phyloP scores from a whole-genome alignment of 2,797 vertebrate genomes.

The Siniperca obscura region DNA sequence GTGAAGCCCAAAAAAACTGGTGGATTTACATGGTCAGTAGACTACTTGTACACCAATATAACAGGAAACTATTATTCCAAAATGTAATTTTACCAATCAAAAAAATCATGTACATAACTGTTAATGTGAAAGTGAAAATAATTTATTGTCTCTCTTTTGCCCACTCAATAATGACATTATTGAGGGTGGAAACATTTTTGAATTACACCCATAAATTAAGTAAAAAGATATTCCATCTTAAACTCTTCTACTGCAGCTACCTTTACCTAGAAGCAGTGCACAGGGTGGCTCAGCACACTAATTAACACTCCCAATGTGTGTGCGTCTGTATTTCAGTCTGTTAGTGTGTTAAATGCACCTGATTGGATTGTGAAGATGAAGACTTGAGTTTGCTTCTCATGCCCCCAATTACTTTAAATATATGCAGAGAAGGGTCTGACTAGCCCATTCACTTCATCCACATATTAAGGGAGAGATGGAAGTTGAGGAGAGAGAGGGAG shows the following conservation, averaged over 20 bases:
- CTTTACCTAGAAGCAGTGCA: constrained; percentile 39
- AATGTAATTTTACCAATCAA: background rate
- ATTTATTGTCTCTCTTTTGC: background rate
- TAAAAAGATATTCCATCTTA: constrained; percentile 22
- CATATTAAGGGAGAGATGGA: constrained; percentile 46
- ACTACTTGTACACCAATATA: background rate
- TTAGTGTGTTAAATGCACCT: constrained; percentile 66
- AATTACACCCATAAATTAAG: constrained; percentile 35
- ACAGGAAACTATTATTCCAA: background rate
- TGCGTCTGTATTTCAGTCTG: constrained; percentile 25
- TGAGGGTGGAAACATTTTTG: constrained; percentile 22
- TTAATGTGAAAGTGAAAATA: background rate
- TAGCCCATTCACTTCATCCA: constrained; percentile 64
- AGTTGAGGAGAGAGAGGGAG: background rate
- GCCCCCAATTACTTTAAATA: constrained; percentile 82
- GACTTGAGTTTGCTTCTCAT: constrained; percentile 73
- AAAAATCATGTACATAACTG: background rate
- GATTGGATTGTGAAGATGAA: constrained; percentile 80
- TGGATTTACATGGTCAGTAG: background rate
- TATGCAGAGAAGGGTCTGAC: constrained; percentile 76
- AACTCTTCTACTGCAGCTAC: constrained; percentile 40
- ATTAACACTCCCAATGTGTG: constrained; percentile 61
- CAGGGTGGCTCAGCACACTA: constrained; percentile 46
- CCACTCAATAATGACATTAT: background rate
- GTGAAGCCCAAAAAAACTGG: too few species aligned